These are phyloP conservation scores for Neomicropteryx cornuta DNA, from an alignment of 1,140 invertebrate species.

Conservation along the genomic window DNA sequence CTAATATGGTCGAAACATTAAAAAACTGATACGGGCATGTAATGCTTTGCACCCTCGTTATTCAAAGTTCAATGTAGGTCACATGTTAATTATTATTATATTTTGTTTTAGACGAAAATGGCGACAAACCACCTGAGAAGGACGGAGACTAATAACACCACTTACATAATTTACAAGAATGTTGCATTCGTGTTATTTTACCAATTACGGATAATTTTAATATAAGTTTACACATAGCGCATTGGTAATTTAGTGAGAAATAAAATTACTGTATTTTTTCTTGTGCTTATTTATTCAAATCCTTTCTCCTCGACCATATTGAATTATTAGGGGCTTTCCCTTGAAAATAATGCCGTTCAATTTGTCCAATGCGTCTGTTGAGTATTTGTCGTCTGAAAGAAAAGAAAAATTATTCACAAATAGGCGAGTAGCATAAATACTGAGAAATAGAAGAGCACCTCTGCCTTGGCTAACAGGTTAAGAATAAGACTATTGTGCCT, in stretches of 20 bases:
- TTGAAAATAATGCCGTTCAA: conserved; percentile 23
- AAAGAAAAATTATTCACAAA: conserved; percentile 3
- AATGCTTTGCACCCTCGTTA: no score
- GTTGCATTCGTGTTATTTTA: neutral
- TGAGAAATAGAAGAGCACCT: no score
- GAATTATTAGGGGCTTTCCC: conserved; percentile 25
- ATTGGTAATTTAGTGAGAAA: no score
- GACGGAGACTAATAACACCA: conserved; percentile 9
- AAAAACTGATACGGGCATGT: no score
- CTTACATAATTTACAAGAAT: conserved; percentile 4
- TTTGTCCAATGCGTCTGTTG: conserved; percentile 19
- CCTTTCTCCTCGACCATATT: conserved; percentile 19
- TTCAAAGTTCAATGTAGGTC: no score
- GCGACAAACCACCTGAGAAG: conserved; percentile 6
- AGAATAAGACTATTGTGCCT: no score
- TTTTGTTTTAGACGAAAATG: conserved; percentile 5
- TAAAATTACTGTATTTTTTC: no score
- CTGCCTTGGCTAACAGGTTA: no score
- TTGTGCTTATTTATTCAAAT: neutral
- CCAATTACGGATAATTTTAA: neutral
- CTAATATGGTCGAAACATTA: no score
- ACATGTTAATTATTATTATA: no score
- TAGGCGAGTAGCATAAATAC: no score
- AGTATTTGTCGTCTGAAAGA: conserved; percentile 16
- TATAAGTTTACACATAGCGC: neutral